A percentile compares a stretch with the other conserved stretches of the same genome.
Conservation (phyloP, 2,888 invertebrate genomes). For the Ophion ellenae region DNA sequence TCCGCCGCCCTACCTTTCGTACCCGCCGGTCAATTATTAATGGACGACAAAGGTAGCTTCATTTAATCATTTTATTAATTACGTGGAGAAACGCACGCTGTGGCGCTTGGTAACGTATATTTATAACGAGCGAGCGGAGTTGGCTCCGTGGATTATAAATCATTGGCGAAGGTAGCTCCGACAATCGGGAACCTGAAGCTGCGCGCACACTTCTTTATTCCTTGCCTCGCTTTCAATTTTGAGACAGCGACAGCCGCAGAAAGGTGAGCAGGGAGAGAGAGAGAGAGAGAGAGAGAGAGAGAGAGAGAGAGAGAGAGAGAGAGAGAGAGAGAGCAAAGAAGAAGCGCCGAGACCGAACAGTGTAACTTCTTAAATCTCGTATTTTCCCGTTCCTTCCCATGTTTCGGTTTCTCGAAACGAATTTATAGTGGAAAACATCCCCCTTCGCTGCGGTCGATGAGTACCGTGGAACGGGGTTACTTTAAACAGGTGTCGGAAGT, state of each 20-base stretch:
- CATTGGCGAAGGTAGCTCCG: slow-evolving; percentile 64
- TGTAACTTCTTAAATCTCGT: background rate
- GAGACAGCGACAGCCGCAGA: slow-evolving; percentile 26
- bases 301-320: background rate
- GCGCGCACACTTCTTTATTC: slow-evolving; percentile 5
- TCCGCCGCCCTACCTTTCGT: slow-evolving; percentile 10
- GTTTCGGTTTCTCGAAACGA: background rate
- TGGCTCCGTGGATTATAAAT: slow-evolving; percentile 70
- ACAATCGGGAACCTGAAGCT: slow-evolving; percentile 28
- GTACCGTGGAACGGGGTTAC: background rate
- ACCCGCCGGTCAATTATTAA: slow-evolving; percentile 71
- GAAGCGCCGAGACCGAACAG: slow-evolving; percentile 14
- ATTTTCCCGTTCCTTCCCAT: background rate
- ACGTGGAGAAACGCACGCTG: slow-evolving; percentile 69
- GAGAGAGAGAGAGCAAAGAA: background rate
- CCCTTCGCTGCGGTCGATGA: background rate
- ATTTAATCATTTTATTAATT: slow-evolving; percentile 79
- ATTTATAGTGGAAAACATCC: background rate
- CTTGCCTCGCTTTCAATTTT: slow-evolving; percentile 11
- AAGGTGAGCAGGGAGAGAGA: slow-evolving; percentile 14
- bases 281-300: background rate
- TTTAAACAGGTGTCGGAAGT: too few relatives aligned
- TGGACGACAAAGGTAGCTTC: slow-evolving; percentile 71
- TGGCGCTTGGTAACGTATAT: slow-evolving; percentile 54
- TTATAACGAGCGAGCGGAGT: slow-evolving; percentile 52